These are phyloP conservation scores for Oncorhynchus nerka DNA, from an alignment of 2,113 vertebrate species.

Conservation along the genomic window DNA sequence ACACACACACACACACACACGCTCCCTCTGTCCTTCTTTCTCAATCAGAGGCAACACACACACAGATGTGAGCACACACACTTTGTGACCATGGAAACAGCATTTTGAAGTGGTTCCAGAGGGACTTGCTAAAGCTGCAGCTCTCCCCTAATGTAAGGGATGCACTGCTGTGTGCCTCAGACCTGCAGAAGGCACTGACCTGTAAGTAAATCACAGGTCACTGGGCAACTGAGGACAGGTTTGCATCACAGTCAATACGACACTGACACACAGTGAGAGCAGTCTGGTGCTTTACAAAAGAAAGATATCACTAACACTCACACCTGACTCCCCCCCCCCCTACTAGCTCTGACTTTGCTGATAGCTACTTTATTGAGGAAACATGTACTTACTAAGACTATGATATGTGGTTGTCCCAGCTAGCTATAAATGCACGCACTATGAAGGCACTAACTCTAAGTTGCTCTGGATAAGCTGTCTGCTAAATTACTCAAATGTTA, in stretches of 20 bases:
- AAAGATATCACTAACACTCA: not conserved
- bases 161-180: constrained; percentile 32
- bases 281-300: not conserved
- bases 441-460: too few species aligned
- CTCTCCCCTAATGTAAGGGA: constrained; percentile 44
- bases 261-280: not conserved
- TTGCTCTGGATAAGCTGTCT: too few species aligned
- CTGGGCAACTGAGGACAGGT: constrained; percentile 7
- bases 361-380: too few species aligned
- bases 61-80: not conserved
- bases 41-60: constrained; percentile 10
- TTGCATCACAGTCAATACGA: not conserved
- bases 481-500: too few species aligned
- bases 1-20: constrained; percentile 9
- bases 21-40: constrained; percentile 18
- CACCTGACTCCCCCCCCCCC: too few species aligned
- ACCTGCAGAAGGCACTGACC: constrained; percentile 47
- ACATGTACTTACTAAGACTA: too few species aligned
- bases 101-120: constrained; percentile 61
- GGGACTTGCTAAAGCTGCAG: constrained; percentile 46
- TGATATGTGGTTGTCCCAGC: too few species aligned
- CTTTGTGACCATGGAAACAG: constrained; percentile 63
- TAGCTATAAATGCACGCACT: too few species aligned
- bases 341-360: too few species aligned
- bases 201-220: constrained; percentile 55